A percentile compares a stretch with the other conserved stretches of the same genome.
phyloP scores from a whole-genome alignment of 2,797 vertebrate genomes.

The Sebastolobus alascanus region DNA sequence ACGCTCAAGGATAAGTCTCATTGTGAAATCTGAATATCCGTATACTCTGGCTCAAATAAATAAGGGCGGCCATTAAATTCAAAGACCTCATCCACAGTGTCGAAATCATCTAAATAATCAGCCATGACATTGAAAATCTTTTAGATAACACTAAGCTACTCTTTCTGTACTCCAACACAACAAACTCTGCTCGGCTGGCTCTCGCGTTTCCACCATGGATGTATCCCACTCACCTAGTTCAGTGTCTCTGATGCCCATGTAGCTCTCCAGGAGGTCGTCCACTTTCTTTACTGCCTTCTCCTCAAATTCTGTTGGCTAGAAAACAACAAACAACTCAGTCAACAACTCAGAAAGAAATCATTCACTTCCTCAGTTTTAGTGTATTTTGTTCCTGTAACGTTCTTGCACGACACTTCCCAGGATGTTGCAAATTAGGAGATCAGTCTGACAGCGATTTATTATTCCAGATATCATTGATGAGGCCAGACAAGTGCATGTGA shows the following conservation, averaged over 20 bases:
- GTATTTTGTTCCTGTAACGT: neutral
- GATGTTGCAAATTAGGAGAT: neutral
- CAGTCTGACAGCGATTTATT: neutral
- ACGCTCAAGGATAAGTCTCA: no score
- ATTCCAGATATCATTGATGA: neutral
- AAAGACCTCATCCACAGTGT: no score
- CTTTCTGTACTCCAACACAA: no score
- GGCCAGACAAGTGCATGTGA: neutral
- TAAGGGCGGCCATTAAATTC: no score
- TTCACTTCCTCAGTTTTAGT: neutral
- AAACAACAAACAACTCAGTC: conserved; percentile 27
- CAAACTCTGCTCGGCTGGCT: no score
- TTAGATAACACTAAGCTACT: no score
- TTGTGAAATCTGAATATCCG: no score
- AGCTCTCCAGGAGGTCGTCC: conserved; percentile 95
- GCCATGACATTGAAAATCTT: no score
- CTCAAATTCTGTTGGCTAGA: conserved; percentile 92
- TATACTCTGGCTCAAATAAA: no score
- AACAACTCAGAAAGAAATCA: neutral
- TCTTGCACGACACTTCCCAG: neutral
- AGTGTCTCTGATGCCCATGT: conserved; percentile 97
- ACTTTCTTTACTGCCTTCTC: conserved; percentile 94
- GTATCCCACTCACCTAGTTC: conserved; percentile 90
- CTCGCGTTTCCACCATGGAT: no score
- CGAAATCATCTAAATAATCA: no score